Base-by-base conservation (phyloP, 2,888 invertebrate genomes). In the Drosophila sordidapex region DNA sequence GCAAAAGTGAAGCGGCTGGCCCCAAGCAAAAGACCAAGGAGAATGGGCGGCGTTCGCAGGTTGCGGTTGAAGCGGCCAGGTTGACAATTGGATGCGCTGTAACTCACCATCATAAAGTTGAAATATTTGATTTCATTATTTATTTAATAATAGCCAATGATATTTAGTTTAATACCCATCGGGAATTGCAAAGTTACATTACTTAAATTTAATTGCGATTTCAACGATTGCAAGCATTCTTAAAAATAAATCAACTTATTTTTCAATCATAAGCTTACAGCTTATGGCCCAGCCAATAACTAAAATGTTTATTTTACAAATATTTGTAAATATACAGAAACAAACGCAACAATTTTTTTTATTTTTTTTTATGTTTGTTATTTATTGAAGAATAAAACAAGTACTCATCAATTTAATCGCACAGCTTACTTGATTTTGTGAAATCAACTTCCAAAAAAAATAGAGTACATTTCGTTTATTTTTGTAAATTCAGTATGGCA, bases 1-100 rank as follows among this genome's bases (percentile, higher is more conserved):
- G 53, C 57, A 53, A 61, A 58, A 76, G 61, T 61, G 61, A 75
- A 62, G 77, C 46, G 49, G 21, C 58, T 15, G 15, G 46, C 25
- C 46, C 25, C 13, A 35, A 64, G 36, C 56, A 18, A 31, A 43
- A 48, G 48, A 68, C 61, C 53, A 56, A 36, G 15, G 53, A 64
- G 61, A 56, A n/a, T 52, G 52, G 40, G 35, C 27, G 25, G 0
- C 18, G 40, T 35, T 59, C 15, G 35, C 29, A 31, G 46, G 46
- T 43, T 71, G 59, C 53, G 53, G 72, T 65, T 58, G 27, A n/a
- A 25, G 51, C 36, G 66, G 66, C 54, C 51, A 61, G 36, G 48
- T 56, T 40, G 61, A 62, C 79, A 64, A 5, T 4, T 1, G 49
- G 0, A 31, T 61, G 61, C 68, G 15, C 71, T 70, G 25, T 35